A percentile compares a stretch with the other conserved stretches of the same genome.
Evolutionary conservation across 2,888 invertebrate species (phyloP).

Genomic region (Amiota minor): DNA sequence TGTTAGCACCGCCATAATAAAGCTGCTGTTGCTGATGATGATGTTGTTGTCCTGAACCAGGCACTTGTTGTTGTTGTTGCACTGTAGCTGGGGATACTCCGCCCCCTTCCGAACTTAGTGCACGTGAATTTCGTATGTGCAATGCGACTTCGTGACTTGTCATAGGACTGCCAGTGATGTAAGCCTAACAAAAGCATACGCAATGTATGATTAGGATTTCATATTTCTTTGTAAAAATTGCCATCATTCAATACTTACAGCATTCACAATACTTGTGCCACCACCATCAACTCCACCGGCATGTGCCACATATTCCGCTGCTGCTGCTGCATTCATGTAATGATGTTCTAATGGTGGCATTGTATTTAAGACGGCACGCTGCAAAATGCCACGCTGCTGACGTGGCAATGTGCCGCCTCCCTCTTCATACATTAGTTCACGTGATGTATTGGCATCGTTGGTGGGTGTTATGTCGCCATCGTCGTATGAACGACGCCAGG

Average conservation of each 20-base stretch:
- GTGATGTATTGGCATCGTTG: slow-evolving; percentile 78
- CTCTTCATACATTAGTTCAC: slow-evolving; percentile 75
- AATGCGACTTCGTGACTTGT: slow-evolving; percentile 84
- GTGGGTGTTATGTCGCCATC: slow-evolving; percentile 93
- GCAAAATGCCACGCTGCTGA: slow-evolving; percentile 77
- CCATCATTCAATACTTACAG: background rate
- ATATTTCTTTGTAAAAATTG: too few species aligned
- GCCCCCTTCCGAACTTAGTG: slow-evolving; percentile 55
- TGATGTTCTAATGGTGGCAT: slow-evolving; percentile 72
- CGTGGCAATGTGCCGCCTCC: slow-evolving; percentile 91
- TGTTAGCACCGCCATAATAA: slow-evolving; percentile 48
- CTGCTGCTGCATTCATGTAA: slow-evolving; percentile 72
- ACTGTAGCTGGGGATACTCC: slow-evolving; percentile 20
- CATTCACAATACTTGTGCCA: slow-evolving; percentile 40
- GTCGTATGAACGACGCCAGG: slow-evolving; percentile 86
- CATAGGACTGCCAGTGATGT: slow-evolving; percentile 81
- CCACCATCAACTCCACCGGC: slow-evolving; percentile 52
- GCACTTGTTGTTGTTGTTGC: slow-evolving; percentile 37
- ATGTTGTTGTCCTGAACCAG: slow-evolving; percentile 38
- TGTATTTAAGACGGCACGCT: slow-evolving; percentile 70
- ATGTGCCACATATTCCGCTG: slow-evolving; percentile 70
- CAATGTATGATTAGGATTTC: too few species aligned
- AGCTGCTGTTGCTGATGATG: slow-evolving; percentile 41
- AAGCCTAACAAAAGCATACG: slow-evolving; percentile 68
- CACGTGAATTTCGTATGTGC: slow-evolving; percentile 73